Percentiles rank a stretch among this genome's conserved stretches.
These are phyloP conservation scores for Schmidtea mediterranea DNA, from an alignment of 1,140 invertebrate species.

Conservation along the genomic window DNA sequence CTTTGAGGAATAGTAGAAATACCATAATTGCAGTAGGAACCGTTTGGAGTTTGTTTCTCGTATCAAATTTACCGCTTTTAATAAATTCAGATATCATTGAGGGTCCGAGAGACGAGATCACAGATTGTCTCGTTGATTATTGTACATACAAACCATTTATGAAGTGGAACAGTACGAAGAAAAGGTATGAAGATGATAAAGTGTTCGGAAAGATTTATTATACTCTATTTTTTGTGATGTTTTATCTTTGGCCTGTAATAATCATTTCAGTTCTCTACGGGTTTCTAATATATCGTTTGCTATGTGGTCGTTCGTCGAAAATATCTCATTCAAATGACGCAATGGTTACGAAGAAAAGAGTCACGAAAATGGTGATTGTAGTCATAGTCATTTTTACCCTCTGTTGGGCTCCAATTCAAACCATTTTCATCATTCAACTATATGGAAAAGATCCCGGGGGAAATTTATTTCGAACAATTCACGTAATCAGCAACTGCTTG, in stretches of 20 bases:
- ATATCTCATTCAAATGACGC: conserved; percentile 34
- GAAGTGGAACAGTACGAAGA: conserved; percentile 9
- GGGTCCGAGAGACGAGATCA: conserved; percentile 32
- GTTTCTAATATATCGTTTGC: background rate
- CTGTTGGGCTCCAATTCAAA: no score
- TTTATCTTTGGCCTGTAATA: background rate
- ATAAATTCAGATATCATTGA: conserved; percentile 42
- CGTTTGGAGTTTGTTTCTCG: background rate
- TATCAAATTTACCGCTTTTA: conserved; percentile 38
- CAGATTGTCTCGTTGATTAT: conserved; percentile 3
- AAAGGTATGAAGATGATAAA: background rate
- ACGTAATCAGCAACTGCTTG: no score
- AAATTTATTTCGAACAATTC: no score
- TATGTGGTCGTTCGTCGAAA: background rate
- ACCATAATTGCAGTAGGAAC: background rate
- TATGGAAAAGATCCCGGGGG: no score
- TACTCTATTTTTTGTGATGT: background rate
- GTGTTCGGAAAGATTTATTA: background rate
- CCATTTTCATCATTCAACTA: no score
- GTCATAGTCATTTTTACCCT: conserved; percentile 55
- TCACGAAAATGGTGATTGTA: conserved; percentile 67
- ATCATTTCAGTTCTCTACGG: background rate
- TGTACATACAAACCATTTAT: conserved; percentile 8
- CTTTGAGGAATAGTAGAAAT: conserved; percentile 51
- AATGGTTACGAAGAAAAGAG: conserved; percentile 54